Evolutionary conservation across 2,113 vertebrate genomes (phyloP), one percentile per base, ranked within the genome.

Genomic region (Neogobius melanostomus): DNA sequence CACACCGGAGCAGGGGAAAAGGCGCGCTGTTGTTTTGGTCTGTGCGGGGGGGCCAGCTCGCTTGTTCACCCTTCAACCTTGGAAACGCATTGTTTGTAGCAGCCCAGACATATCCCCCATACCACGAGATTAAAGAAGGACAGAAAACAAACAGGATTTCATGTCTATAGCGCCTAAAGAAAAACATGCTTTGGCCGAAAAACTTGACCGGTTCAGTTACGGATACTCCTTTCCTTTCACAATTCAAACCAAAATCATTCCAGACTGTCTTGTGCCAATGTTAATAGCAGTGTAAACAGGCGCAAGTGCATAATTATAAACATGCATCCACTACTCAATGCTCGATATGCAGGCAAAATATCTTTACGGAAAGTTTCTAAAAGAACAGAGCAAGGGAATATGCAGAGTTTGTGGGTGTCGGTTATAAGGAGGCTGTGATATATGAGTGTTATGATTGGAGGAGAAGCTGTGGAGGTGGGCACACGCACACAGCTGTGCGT

Each of bases 31-130:
- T 62, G 73, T 79, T 72, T 61, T 9, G 7, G 46, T 21, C 1
- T 46, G 72, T 7, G 72, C 43, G 59, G 8, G 7, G 69, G 2
- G 17, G 77, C 72, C 72, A 71, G 77, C 68, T 79, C 70, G 81
- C 59, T 79, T 66, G 63, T 66, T 77, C 84, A 76, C 66, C 79
- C 75, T 82, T 80, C 69, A 68, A 85, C 83, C 85, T 78, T 76
- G 79, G 66, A 68, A 84, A 70, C 71, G 48, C 45, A 6, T 60
- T 60, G 61, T 46, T 71, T 77, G 75, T 71, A 67, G 71, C 66
- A 61, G 77, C 43, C 61, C 42, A 69, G 44, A 79, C 44, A 69
- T 79, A 21, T 67, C 36, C 68, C 68, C 77, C 68, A 60, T 53
- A 82, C 57, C 53, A 46, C 21, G 52, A 42, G 49, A 64, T 77